A percentile compares a stretch with the other conserved stretches of the same genome.
These are phyloP conservation scores for Mastacembelus armatus DNA, from an alignment of 2,797 vertebrate genomes.

Conservation along the genomic window DNA sequence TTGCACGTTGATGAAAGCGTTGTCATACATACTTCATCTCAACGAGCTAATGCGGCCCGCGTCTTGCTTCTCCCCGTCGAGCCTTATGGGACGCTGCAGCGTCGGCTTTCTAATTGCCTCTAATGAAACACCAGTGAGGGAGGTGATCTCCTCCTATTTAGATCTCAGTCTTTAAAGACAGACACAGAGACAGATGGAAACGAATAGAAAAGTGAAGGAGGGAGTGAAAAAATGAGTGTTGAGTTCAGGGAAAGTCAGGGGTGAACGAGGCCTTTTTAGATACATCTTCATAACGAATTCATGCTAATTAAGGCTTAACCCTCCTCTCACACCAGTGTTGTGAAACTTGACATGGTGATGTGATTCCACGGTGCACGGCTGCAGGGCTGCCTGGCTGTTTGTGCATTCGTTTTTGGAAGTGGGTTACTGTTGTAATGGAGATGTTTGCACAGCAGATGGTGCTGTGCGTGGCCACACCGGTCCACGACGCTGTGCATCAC, in stretches of 20 bases:
- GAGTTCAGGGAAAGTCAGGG: constrained; percentile 44
- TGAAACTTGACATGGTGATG: constrained; percentile 61
- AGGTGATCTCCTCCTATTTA: constrained; percentile 78
- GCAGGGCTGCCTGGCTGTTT: constrained; percentile 39
- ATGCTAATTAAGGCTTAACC: constrained; percentile 65
- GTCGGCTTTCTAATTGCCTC: constrained; percentile 81
- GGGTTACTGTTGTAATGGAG: constrained; percentile 59
- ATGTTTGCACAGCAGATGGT: constrained; percentile 79
- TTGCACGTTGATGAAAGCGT: constrained; percentile 80
- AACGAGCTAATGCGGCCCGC: constrained; percentile 73
- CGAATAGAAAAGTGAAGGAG: constrained; percentile 32
- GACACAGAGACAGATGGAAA: constrained; percentile 58
- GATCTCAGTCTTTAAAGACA: constrained; percentile 73
- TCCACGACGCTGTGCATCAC: background rate
- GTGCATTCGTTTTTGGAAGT: constrained; percentile 36
- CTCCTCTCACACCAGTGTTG: constrained; percentile 33
- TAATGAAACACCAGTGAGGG: constrained; percentile 82
- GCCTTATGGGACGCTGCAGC: constrained; percentile 76
- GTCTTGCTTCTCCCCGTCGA: constrained; percentile 66
- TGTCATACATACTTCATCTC: constrained; percentile 82
- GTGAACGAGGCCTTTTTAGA: constrained; percentile 51
- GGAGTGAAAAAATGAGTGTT: constrained; percentile 16
- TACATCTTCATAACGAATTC: constrained; percentile 57
- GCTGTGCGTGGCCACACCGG: constrained; percentile 60
- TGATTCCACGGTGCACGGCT: constrained; percentile 47